Conservation (phyloP, 2,888 invertebrate species). For the Autographa pulchrina region DNA sequence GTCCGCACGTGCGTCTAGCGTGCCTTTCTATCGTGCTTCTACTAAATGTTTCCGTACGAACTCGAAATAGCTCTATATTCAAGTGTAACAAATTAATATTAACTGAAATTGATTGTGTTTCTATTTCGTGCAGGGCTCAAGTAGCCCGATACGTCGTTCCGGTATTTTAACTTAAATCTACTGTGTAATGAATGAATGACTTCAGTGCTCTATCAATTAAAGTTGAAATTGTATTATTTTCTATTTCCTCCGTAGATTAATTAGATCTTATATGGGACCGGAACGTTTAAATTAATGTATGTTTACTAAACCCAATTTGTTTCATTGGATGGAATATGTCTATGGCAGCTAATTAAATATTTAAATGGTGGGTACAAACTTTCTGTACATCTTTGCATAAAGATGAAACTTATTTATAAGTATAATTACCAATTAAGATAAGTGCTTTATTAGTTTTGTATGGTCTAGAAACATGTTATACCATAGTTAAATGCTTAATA, state of each 20-base stretch:
- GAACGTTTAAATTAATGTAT: constrained; percentile 82
- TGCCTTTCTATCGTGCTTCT: constrained; percentile 73
- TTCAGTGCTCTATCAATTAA: constrained; percentile 81
- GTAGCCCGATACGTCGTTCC: constrained; percentile 60
- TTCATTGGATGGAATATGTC: constrained; percentile 73
- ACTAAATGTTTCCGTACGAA: constrained; percentile 77
- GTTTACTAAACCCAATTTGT: constrained; percentile 76
- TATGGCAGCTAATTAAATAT: constrained; percentile 74
- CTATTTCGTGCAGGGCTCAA: constrained; percentile 65
- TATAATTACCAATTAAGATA: constrained; percentile 21
- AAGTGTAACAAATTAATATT: constrained; percentile 72
- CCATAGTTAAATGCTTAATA: not conserved
- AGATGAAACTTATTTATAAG: constrained; percentile 47
- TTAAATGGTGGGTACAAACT: constrained; percentile 83
- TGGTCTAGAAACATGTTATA: constrained; percentile 7
- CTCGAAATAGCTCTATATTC: constrained; percentile 69
- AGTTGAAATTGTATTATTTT: constrained; percentile 84
- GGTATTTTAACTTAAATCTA: constrained; percentile 57
- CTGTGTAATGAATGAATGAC: constrained; percentile 74
- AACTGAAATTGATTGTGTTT: constrained; percentile 68
- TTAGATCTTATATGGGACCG: constrained; percentile 84
- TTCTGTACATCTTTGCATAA: constrained; percentile 52
- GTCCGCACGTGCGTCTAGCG: constrained; percentile 86
- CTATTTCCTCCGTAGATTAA: constrained; percentile 83
- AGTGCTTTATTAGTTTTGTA: constrained; percentile 10